phyloP scores from a whole-genome alignment of 2,113 vertebrate species.

The Trematomus loennbergii region DNA sequence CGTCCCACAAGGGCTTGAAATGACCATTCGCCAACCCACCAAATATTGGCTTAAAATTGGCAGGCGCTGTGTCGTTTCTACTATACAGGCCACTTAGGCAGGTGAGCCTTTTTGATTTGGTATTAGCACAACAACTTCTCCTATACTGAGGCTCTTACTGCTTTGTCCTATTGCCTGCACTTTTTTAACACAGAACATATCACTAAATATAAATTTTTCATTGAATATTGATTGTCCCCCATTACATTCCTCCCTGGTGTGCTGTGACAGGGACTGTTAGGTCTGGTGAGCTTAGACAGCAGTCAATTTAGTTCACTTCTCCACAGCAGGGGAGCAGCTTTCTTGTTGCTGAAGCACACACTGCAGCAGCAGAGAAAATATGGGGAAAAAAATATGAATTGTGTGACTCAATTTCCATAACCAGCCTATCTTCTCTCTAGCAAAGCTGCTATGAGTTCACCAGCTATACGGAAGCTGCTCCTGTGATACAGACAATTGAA shows the following conservation, averaged over 20 bases:
- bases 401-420: slow-evolving; percentile 30
- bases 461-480: slow-evolving; percentile 2
- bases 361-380: slow-evolving; percentile 1
- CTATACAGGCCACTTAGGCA: slow-evolving; percentile 23
- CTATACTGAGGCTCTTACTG: background rate
- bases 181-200: background rate
- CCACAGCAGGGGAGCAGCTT: slow-evolving; percentile 5
- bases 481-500: slow-evolving; percentile 10
- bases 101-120: slow-evolving; percentile 26
- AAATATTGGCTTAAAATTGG: slow-evolving; percentile 44
- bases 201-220: slow-evolving; percentile 1
- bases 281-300: background rate
- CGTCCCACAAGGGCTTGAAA: slow-evolving; percentile 52
- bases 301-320: slow-evolving; percentile 21
- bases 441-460: background rate
- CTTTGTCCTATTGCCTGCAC: background rate
- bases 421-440: slow-evolving; percentile 16
- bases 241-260: slow-evolving; percentile 1
- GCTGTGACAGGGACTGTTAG: slow-evolving; percentile 17
- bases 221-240: slow-evolving; percentile 14
- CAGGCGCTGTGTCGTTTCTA: slow-evolving; percentile 37
- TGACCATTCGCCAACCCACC: slow-evolving; percentile 49
- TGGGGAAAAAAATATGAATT: slow-evolving; percentile 13
- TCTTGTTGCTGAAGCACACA: slow-evolving; percentile 7
- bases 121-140: slow-evolving; percentile 25